These are phyloP conservation scores for Colinus virginianus DNA, from an alignment of 2,113 vertebrate genomes.

Conservation along the genomic window DNA sequence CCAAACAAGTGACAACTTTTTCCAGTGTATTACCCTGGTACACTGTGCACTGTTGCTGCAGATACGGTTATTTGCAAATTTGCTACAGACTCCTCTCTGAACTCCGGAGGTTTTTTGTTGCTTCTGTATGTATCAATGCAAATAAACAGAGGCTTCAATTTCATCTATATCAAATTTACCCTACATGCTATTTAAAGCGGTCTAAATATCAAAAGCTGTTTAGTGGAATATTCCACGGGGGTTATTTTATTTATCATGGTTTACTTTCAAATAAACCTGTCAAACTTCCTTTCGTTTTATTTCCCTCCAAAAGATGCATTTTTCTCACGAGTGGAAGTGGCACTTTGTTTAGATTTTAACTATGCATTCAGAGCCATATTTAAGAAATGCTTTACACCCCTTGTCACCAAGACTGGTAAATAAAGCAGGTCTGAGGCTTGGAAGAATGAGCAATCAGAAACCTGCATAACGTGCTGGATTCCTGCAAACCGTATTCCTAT, in stretches of 20 bases:
- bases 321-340: not conserved
- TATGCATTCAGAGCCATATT: not conserved
- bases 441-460: not conserved
- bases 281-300: not conserved
- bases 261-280: not conserved
- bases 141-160: slow-evolving; percentile 45
- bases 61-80: slow-evolving; percentile 50
- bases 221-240: not conserved
- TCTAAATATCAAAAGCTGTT: slow-evolving; percentile 25
- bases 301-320: not conserved
- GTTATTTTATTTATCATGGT: not conserved
- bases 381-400: not conserved
- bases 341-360: not conserved
- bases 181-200: not conserved
- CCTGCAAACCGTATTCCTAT: not conserved
- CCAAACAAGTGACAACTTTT: slow-evolving; percentile 56
- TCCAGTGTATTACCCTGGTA: slow-evolving; percentile 42
- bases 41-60: slow-evolving; percentile 20
- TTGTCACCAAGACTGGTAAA: not conserved
- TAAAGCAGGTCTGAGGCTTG: not conserved
- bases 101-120: slow-evolving; percentile 9
- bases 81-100: slow-evolving; percentile 13
- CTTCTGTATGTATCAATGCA: not conserved
- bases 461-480: not conserved
- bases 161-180: slow-evolving; percentile 21